phyloP scores from a whole-genome alignment of 2,888 invertebrate genomes.

The Oxyscelio sp. region DNA sequence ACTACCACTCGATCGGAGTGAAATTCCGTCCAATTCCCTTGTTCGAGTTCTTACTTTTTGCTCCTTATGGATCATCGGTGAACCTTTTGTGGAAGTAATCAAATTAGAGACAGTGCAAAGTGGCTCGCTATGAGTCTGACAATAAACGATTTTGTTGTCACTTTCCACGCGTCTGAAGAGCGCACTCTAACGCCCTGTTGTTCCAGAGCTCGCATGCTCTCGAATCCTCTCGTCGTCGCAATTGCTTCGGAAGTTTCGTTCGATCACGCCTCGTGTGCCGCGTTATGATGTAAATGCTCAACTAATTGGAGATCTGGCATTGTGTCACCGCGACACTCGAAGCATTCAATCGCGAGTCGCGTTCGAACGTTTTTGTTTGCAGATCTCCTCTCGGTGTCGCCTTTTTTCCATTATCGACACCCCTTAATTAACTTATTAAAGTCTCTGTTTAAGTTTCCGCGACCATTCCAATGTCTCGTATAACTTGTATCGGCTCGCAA shows the following conservation, averaged over 20 bases:
- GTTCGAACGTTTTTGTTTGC: conserved; percentile 81
- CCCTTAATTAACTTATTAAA: conserved; percentile 85
- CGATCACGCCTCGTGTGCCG: conserved; percentile 80
- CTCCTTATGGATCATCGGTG: conserved; percentile 47
- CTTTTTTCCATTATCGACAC: conserved; percentile 34
- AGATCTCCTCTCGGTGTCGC: conserved; percentile 78
- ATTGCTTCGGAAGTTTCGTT: conserved; percentile 77
- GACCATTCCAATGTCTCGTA: no score
- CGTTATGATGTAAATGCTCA: conserved; percentile 87
- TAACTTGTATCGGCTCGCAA: no score
- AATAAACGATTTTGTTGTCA: conserved; percentile 68
- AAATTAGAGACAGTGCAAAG: conserved; percentile 63
- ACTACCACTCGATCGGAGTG: no score
- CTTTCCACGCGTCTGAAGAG: conserved; percentile 70
- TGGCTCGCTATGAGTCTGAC: conserved; percentile 56
- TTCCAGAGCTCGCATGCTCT: conserved; percentile 63
- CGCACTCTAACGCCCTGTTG: conserved; percentile 60
- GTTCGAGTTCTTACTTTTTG: conserved; percentile 55
- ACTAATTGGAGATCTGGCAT: conserved; percentile 87
- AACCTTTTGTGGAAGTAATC: conserved; percentile 60
- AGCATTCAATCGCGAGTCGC: conserved; percentile 73
- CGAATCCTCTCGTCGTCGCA: conserved; percentile 65
- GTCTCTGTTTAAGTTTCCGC: no score
- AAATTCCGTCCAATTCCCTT: conserved; percentile 26
- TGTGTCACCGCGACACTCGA: conserved; percentile 82